Evolutionary conservation across 1,140 invertebrate genomes (phyloP), one percentile per base, ranked within the genome.

Genomic region (Brachystomella parvula): DNA sequence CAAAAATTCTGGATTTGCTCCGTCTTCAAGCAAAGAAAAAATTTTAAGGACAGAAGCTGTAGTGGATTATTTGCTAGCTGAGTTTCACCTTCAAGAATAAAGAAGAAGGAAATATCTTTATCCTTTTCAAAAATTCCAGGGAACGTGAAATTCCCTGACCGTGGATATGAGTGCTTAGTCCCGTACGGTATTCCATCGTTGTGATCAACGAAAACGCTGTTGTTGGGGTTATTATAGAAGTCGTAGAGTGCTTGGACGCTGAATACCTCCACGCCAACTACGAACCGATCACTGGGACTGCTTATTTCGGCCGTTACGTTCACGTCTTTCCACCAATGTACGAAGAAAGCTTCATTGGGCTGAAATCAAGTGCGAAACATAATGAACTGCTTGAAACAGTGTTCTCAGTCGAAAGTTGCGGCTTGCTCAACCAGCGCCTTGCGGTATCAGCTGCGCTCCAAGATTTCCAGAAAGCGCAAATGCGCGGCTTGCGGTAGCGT

Each of bases 51-150:
- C n/a, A n/a, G 6, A 39, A 19, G 6, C 19, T 39, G 35, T 39
- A 39, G 19, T 39, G 35, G 6, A 6, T 9, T 39, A 39, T 19
- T 9, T 19, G 19, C 6, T 9, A 6, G n/a, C 21, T 3, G 21
- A 47, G 19, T 21, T 31, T 49, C 9, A 63, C 61, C 61, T 63
- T 63, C 61, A 1, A 63, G 61, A 31, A 63, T 29, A 12, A 63
- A n/a, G 30, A 47, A 63, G 19, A 63, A 63, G 9, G 61, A 63
- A n/a, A 44, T 63, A 29, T 44, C 61, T 17, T 47, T 1, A 2
- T 0, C 47, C 47, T 19, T 15, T 12, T 63, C 47, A 28, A 63
- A 63, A 47, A 63, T 63, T 44, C 61, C 61, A 47, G 21, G 28
- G 31, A 63, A 63, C n/a, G 35, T 24, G 32, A 47, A 63, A 21